These are phyloP conservation scores for Luffia ferchaultella DNA, from an alignment of 2,888 invertebrate genomes.

Conservation along the genomic window DNA sequence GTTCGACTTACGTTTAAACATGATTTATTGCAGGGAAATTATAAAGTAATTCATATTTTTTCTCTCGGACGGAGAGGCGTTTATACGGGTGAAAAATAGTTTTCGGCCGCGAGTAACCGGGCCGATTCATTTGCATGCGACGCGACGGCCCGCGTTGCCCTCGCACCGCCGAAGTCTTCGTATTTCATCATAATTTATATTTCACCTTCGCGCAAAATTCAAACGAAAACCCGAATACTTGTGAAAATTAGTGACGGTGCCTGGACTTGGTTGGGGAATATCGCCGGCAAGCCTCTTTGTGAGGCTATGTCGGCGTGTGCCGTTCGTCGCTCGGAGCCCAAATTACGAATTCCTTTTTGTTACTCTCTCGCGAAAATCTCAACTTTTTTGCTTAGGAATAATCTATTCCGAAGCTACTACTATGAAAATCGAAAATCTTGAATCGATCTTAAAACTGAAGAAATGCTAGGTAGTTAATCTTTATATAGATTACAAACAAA, in stretches of 20 bases:
- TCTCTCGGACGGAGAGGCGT: background rate
- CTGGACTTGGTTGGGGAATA: too few relatives aligned
- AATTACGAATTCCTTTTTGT: background rate
- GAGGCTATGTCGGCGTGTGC: background rate
- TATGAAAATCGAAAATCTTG: too few relatives aligned
- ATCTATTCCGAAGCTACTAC: too few relatives aligned
- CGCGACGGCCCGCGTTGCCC: background rate
- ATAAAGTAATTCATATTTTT: background rate
- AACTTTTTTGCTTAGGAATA: too few relatives aligned
- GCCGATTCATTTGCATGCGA: background rate
- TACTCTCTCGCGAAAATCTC: too few relatives aligned
- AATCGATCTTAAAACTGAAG: too few relatives aligned
- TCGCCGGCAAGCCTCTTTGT: too few relatives aligned
- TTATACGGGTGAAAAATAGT: background rate
- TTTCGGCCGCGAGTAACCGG: background rate
- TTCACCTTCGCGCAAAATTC: background rate
- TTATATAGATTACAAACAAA: too few relatives aligned
- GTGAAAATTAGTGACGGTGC: background rate
- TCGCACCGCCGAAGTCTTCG: background rate
- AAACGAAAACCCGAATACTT: background rate
- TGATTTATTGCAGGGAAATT: background rate
- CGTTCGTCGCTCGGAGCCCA: background rate
- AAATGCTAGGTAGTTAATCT: too few relatives aligned
- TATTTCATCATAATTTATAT: background rate
- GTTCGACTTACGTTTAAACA: too few relatives aligned